Evolutionary conservation across 2,888 invertebrate genomes (phyloP).

Genomic region (Saturnia japonica): DNA sequence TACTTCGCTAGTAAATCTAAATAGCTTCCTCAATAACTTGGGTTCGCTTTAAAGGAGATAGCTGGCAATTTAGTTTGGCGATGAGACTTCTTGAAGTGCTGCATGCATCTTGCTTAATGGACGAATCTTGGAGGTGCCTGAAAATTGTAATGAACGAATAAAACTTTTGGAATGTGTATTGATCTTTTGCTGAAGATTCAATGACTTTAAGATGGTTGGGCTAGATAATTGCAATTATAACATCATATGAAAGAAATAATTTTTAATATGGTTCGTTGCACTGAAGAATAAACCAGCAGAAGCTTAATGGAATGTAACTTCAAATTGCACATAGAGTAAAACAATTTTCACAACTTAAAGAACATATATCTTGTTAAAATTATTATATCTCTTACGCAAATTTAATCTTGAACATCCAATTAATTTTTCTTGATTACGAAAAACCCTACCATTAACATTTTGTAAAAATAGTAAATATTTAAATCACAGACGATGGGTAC

Average conservation of each 20-base stretch:
- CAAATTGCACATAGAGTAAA: not conserved
- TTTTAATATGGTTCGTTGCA: not conserved
- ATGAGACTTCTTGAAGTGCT: not conserved
- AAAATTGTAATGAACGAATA: not conserved
- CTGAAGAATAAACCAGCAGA: not conserved
- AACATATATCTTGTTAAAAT: not conserved
- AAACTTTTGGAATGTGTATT: not conserved
- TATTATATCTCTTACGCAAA: not conserved
- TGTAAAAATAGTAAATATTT: not conserved
- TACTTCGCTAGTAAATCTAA: not conserved
- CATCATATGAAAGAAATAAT: not conserved
- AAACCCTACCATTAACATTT: not conserved
- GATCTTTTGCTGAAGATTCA: not conserved
- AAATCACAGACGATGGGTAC: conserved; percentile 82
- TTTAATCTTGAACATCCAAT: not conserved
- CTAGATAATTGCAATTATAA: not conserved
- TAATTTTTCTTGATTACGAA: not conserved
- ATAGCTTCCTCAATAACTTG: not conserved
- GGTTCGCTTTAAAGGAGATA: not conserved
- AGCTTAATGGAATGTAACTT: not conserved
- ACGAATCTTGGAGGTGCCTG: not conserved
- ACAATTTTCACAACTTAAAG: not conserved
- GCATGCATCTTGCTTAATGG: not conserved
- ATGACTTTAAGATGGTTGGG: not conserved
- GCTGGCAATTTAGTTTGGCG: not conserved